phyloP scores from a whole-genome alignment of 2,113 vertebrate species.

The Pseudonaja textilis region DNA sequence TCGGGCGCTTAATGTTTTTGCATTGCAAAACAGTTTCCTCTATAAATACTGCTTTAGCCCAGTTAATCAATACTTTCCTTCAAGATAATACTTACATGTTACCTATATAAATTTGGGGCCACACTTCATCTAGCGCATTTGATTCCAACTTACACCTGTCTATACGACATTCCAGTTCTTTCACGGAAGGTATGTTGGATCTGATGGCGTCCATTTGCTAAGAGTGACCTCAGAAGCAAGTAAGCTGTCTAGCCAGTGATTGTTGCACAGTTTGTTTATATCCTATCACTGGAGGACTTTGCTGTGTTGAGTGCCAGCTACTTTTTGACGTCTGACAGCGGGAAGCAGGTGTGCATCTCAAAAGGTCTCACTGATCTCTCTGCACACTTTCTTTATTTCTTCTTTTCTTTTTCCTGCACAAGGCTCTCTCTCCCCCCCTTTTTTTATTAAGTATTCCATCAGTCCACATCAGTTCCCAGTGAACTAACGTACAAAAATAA shows the following conservation, averaged over 20 bases:
- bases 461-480: background rate
- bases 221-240: background rate
- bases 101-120: constrained; percentile 76
- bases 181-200: constrained; percentile 58
- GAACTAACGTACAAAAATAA: background rate
- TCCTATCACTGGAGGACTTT: background rate
- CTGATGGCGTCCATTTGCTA: background rate
- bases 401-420: background rate
- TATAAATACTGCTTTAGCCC: constrained; percentile 32
- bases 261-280: background rate
- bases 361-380: background rate
- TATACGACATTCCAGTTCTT: constrained; percentile 74
- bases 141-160: constrained; percentile 77
- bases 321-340: constrained; percentile 39
- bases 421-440: background rate
- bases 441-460: background rate
- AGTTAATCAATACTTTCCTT: constrained; percentile 35
- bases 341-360: constrained; percentile 55
- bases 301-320: constrained; percentile 32
- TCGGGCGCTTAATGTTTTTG: constrained; percentile 5
- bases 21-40: constrained; percentile 24
- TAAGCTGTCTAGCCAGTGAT: background rate
- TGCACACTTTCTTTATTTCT: background rate
- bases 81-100: constrained; percentile 73
- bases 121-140: constrained; percentile 75